Evolutionary conservation across 1,140 invertebrate genomes (phyloP), one percentile per base, ranked within the genome.

Genomic region (Leptinotarsa defecta): DNA sequence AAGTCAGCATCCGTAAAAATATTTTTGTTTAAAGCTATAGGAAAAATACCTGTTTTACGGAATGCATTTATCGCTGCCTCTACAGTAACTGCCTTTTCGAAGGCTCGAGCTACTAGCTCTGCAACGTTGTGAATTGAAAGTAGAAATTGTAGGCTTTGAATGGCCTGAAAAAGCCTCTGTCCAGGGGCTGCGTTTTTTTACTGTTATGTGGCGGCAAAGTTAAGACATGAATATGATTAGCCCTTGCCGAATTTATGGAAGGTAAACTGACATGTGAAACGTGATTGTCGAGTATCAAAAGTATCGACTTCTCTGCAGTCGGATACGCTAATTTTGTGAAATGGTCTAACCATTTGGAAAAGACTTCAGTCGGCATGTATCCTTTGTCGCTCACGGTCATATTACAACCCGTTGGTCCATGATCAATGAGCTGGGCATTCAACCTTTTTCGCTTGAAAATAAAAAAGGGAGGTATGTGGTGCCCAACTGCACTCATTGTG

Each of bases 391-490:
- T 65, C 13, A 74, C 65, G 20, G 24, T 62, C 71, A 73, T 34
- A 62, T 63, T 61, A 43, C 61, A 73, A 13, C 57, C 57, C 15
- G 6, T 1, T 19, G 57, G 57, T 17, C 57, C 57, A 61, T 61
- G 15, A 17, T 61, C 13, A 17, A 61, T 13, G 15, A 19, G 19
- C 15, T 17, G 11, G 79, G 76, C 24, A 73, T 83, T 24, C 1
- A n/a, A 17, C 64, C 64, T 19, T 24, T 67, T 67, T 67, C 1
- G 3, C 22, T 19, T 15, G 34, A 69, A 69, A 43, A 3, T 69
- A 4, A 85, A 67, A 76, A 84, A 68, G 34, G 83, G 82, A 20
- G 82, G 84, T 19, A 86, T 71, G 74, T 63, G 71, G 20, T 15
- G 3, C 48, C 77, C 71, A 34, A n/a, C 27, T 15, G 75, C 77